phyloP scores from a whole-genome alignment of 2,797 vertebrate genomes.

The Erpetoichthys calabaricus region DNA sequence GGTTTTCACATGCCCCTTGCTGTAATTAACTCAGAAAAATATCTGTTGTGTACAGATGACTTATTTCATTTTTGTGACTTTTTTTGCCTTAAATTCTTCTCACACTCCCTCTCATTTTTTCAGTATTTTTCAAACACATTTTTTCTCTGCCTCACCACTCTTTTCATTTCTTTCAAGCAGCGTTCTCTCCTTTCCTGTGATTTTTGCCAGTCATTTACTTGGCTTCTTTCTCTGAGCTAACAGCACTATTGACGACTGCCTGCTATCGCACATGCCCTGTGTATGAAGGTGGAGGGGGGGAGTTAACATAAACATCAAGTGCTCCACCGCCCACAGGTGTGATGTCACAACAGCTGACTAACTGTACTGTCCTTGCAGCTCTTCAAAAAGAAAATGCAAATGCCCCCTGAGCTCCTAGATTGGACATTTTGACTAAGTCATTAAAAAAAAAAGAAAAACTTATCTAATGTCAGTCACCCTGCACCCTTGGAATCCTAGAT shows the following conservation, averaged over 20 bases:
- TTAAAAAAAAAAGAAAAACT: too few species aligned
- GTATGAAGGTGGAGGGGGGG: neutral
- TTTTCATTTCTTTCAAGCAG: neutral
- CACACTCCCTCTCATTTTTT: neutral
- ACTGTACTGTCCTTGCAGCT: neutral
- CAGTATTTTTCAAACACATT: slow-evolving; percentile 1
- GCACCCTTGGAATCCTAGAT: too few species aligned
- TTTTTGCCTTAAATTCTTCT: too few species aligned
- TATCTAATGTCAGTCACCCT: too few species aligned
- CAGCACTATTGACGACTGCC: neutral
- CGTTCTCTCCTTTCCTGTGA: slow-evolving; percentile 1
- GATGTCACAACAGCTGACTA: neutral
- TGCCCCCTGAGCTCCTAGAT: too few species aligned
- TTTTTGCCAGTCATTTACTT: slow-evolving; percentile 1
- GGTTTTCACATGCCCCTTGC: too few species aligned
- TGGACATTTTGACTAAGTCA: too few species aligned
- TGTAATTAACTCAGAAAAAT: too few species aligned
- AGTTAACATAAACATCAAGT: neutral
- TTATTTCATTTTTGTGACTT: too few species aligned
- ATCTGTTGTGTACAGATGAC: too few species aligned
- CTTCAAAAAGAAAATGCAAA: neutral
- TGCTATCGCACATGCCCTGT: neutral
- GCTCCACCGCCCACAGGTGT: neutral
- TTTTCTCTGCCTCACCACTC: neutral
- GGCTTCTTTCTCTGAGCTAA: neutral